Percentiles rank a stretch among this genome's conserved stretches.
Conservation (phyloP, 2,888 invertebrate species). For the Polydrusus cervinus region DNA sequence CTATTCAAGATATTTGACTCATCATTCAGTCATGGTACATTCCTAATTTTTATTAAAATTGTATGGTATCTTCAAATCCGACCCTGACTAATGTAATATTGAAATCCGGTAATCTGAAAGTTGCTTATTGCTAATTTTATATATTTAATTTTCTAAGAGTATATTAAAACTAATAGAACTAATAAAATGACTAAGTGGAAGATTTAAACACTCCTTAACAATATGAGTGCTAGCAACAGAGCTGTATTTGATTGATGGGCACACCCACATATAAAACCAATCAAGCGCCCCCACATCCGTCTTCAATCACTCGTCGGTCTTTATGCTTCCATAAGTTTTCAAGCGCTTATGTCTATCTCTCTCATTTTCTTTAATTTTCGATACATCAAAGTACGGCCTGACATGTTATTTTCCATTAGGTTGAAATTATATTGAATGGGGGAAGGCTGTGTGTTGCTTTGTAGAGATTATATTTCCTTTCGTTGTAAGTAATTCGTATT, state of each 20-base stretch:
- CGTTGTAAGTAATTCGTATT: background rate
- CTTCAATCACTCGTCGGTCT: slow-evolving; percentile 62
- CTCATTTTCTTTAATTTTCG: slow-evolving; percentile 51
- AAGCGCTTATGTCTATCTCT: slow-evolving; percentile 46
- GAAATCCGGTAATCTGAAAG: too few species aligned
- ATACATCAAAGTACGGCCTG: slow-evolving; percentile 52
- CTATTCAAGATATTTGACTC: too few species aligned
- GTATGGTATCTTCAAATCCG: too few species aligned
- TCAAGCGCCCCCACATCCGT: slow-evolving; percentile 58
- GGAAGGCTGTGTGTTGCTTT: slow-evolving; percentile 24
- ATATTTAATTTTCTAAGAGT: too few species aligned
- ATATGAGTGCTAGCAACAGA: slow-evolving; percentile 34
- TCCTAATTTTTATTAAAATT: too few species aligned
- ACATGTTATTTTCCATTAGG: slow-evolving; percentile 53
- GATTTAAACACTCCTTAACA: slow-evolving; percentile 30
- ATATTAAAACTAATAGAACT: too few species aligned
- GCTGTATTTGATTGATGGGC: slow-evolving; percentile 57
- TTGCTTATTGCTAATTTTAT: too few species aligned
- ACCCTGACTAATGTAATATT: too few species aligned
- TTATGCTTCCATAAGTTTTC: slow-evolving; percentile 53
- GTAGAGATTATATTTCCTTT: slow-evolving; percentile 20
- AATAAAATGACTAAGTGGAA: slow-evolving; percentile 4
- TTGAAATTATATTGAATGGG: slow-evolving; percentile 39
- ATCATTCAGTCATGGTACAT: too few species aligned
- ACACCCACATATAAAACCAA: slow-evolving; percentile 57